A percentile compares a stretch with the other conserved stretches of the same genome.
Conservation (phyloP, 2,888 invertebrate genomes). For the Lepidonotus clava region DNA sequence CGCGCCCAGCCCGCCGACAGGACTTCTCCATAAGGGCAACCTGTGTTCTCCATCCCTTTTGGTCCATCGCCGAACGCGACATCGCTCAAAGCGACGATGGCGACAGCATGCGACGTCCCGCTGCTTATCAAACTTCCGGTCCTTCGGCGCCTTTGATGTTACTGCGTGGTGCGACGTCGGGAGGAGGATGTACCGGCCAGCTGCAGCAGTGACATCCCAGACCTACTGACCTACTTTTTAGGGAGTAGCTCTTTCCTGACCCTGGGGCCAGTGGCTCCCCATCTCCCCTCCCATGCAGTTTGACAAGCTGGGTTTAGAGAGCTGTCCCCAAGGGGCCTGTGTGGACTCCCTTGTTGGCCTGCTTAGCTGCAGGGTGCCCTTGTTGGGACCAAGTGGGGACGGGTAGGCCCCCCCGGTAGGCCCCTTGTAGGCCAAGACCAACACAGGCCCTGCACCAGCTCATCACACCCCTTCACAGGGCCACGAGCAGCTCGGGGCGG, state of each 20-base stretch:
- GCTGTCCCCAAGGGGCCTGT: not conserved
- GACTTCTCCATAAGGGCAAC: not conserved
- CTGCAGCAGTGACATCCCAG: not conserved
- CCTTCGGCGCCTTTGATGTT: not conserved
- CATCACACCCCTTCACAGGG: not conserved
- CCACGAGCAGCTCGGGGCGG: not conserved
- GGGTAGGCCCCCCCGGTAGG: too few species aligned
- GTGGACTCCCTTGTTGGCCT: not conserved
- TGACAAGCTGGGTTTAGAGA: too few species aligned
- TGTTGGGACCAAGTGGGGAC: too few species aligned
- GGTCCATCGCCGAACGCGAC: not conserved
- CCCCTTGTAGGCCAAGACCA: too few species aligned
- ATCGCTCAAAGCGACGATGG: not conserved
- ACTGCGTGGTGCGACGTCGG: not conserved
- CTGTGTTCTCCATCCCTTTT: not conserved
- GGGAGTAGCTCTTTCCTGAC: too few species aligned
- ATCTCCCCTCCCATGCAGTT: not conserved
- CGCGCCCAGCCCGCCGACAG: not conserved
- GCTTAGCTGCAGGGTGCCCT: too few species aligned
- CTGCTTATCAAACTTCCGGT: constrained; percentile 19
- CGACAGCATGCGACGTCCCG: not conserved
- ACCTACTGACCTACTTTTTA: constrained; percentile 1
- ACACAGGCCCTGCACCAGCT: too few species aligned
- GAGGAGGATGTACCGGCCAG: not conserved
- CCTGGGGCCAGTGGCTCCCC: not conserved